A percentile compares a stretch with the other conserved stretches of the same genome.
Conservation (phyloP, 1,140 invertebrate species). For the Pteromalus puparum region DNA sequence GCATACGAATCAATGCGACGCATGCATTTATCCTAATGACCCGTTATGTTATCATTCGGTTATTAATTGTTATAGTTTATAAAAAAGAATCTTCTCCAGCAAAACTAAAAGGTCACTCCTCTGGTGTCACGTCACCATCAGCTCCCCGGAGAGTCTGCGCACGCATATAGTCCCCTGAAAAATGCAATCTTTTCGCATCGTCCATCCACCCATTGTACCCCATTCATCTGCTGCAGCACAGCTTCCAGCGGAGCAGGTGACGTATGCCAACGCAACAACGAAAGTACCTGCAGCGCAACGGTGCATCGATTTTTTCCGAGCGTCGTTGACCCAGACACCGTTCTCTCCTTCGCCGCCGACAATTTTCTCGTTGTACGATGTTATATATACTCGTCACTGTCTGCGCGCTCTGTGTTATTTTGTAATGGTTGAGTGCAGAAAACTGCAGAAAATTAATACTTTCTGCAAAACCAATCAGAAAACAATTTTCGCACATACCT, state of each 20-base stretch:
- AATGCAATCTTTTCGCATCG: background rate
- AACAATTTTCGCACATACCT: too few species aligned
- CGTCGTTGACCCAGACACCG: constrained; percentile 23
- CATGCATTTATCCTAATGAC: too few species aligned
- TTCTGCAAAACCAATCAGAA: too few species aligned
- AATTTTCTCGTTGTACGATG: background rate
- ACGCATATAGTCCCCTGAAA: background rate
- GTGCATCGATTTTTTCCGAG: constrained; percentile 35
- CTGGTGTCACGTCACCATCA: background rate
- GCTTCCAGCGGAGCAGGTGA: background rate
- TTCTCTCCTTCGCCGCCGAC: background rate
- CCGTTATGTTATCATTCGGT: too few species aligned
- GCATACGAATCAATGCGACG: too few species aligned
- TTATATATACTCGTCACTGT: background rate
- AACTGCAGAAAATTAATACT: too few species aligned
- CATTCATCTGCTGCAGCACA: background rate
- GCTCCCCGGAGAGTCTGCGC: too few species aligned
- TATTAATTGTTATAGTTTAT: too few species aligned
- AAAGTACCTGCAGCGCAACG: constrained; percentile 6
- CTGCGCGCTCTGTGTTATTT: background rate
- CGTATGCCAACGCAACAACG: background rate
- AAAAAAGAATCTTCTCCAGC: too few species aligned
- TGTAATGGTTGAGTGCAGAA: too few species aligned
- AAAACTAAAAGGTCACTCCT: background rate
- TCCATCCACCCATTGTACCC: background rate